Conservation (phyloP, 2,113 vertebrate genomes). For the Melanostigma gelatinosum region DNA sequence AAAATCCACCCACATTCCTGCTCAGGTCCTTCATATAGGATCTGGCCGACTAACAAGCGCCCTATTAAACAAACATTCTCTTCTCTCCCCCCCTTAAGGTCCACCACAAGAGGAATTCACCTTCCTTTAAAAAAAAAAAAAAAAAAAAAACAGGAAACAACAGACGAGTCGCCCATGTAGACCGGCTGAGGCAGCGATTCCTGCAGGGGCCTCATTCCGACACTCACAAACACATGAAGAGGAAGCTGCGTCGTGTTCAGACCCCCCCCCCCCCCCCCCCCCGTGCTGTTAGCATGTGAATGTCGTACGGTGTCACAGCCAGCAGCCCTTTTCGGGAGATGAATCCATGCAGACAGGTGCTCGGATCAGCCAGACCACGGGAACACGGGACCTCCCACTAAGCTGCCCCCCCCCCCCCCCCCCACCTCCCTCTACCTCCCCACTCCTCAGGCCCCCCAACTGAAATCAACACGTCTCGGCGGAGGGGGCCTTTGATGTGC, state of each 20-base stretch:
- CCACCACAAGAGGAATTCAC: conserved; percentile 62
- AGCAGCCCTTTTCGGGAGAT: conserved; percentile 44
- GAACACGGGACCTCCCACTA: conserved; percentile 58
- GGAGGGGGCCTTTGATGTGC: conserved; percentile 69
- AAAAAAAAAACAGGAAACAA: conserved; percentile 68
- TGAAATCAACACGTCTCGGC: conserved; percentile 57
- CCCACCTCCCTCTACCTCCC: background rate
- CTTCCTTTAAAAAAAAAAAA: conserved; percentile 7
- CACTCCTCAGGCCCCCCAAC: conserved; percentile 33
- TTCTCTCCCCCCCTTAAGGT: conserved; percentile 42
- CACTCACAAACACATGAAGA: conserved; percentile 39
- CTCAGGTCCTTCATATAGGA: conserved; percentile 57
- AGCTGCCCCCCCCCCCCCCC: conserved; percentile 11
- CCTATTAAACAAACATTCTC: conserved; percentile 57
- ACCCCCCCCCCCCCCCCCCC: conserved; percentile 31
- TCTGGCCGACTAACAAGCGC: conserved; percentile 49
- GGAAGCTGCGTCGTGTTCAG: conserved; percentile 51
- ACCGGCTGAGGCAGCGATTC: conserved; percentile 56
- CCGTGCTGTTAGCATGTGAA: conserved; percentile 40
- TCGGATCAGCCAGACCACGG: conserved; percentile 63
- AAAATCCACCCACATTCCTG: conserved; percentile 66
- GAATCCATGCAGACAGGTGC: conserved; percentile 70
- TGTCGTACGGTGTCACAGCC: conserved; percentile 37
- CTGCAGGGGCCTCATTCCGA: conserved; percentile 52
- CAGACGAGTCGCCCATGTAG: conserved; percentile 38